A percentile compares a stretch with the other conserved stretches of the same genome.
phyloP scores from a whole-genome alignment of 2,113 vertebrate species.

The Channa maculata region DNA sequence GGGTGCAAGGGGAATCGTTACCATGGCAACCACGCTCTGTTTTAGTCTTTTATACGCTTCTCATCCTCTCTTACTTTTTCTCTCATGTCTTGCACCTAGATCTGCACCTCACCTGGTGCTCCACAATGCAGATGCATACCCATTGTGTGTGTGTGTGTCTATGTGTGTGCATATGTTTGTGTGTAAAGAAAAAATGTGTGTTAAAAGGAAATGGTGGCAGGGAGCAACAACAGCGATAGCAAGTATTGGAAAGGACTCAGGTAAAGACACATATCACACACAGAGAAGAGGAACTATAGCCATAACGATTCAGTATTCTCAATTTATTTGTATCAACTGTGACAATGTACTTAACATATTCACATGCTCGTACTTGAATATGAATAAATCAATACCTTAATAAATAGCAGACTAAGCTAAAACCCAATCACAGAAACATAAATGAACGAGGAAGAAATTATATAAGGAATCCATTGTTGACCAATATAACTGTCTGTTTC shows the following conservation, averaged over 20 bases:
- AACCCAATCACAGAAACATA: not conserved
- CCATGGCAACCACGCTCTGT: constrained; percentile 77
- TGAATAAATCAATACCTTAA: not conserved
- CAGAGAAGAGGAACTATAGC: not conserved
- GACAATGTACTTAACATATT: not conserved
- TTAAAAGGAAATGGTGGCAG: no score
- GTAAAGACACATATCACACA: constrained; percentile 43
- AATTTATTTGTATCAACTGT: not conserved
- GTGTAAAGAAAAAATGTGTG: no score
- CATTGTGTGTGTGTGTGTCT: not conserved
- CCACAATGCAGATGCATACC: constrained; percentile 11
- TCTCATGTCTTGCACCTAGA: constrained; percentile 16
- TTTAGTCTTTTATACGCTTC: constrained; percentile 23
- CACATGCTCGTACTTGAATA: not conserved
- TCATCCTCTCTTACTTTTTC: constrained; percentile 47
- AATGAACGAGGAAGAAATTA: no score
- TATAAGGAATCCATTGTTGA: no score
- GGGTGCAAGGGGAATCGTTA: constrained; percentile 71
- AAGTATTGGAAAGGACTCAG: not conserved
- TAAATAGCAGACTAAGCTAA: not conserved
- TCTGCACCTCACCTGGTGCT: constrained; percentile 37
- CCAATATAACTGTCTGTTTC: constrained; percentile 3
- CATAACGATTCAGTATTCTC: not conserved
- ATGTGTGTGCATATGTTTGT: not conserved
- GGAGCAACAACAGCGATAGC: no score